Conservation (phyloP, 1,140 invertebrate genomes). For the Macrostomum lignano region DNA sequence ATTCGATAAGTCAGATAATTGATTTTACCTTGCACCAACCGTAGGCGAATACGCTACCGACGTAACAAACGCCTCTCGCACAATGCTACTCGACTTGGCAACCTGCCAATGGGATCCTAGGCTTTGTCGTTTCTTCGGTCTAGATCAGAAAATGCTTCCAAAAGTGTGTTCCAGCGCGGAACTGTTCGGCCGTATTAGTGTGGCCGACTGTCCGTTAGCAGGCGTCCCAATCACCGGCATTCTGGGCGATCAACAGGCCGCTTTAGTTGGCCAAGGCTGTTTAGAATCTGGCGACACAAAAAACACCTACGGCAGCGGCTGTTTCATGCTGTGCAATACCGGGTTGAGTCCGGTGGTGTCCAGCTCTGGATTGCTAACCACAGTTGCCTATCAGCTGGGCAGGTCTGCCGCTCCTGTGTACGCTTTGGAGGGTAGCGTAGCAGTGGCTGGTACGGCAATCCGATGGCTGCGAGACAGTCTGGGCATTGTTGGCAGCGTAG, state of each 20-base stretch:
- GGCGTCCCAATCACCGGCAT: constrained; percentile 60
- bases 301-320: constrained; percentile 80
- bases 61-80: constrained; percentile 79
- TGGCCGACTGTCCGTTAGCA: constrained; percentile 34
- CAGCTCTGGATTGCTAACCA: constrained; percentile 59
- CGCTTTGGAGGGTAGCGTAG: constrained; percentile 57
- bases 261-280: constrained; percentile 72
- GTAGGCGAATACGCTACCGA: constrained; percentile 72
- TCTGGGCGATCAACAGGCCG: constrained; percentile 74
- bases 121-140: constrained; percentile 45
- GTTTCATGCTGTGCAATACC: constrained; percentile 79
- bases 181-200: constrained; percentile 43
- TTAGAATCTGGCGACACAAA: constrained; percentile 61
- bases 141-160: constrained; percentile 56
- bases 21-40: no score
- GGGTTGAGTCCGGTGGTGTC: constrained; percentile 51
- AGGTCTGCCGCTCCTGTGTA: constrained; percentile 43
- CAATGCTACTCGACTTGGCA: constrained; percentile 71
- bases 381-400: constrained; percentile 66
- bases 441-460: constrained; percentile 57
- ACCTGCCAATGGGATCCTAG: constrained; percentile 56
- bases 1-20: no score
- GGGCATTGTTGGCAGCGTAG: constrained; percentile 37
- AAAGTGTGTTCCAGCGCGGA: constrained; percentile 62
- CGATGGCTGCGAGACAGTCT: constrained; percentile 66